Conservation (phyloP, 1,140 invertebrate genomes). For the Leptoteleia sp. region DNA sequence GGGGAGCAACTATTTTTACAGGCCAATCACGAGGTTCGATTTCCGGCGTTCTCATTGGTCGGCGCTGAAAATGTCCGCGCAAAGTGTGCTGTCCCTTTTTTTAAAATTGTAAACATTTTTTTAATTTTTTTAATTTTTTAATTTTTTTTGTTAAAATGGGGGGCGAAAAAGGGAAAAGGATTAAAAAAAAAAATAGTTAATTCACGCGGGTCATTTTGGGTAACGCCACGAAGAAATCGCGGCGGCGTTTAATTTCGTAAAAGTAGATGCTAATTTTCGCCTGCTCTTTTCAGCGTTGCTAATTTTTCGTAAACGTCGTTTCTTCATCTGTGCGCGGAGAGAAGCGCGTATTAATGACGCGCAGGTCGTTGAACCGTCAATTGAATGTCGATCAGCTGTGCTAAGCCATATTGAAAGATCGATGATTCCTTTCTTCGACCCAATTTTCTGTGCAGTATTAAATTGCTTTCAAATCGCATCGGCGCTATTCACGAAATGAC, state of each 20-base stretch:
- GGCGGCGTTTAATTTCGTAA: too few species aligned
- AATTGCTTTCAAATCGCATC: slow-evolving; percentile 72
- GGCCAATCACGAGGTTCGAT: slow-evolving; percentile 1
- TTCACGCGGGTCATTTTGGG: too few species aligned
- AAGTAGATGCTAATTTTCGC: too few species aligned
- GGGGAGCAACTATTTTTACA: slow-evolving; percentile 13
- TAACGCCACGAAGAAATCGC: too few species aligned
- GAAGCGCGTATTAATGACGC: slow-evolving; percentile 54
- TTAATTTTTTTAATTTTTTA: too few species aligned
- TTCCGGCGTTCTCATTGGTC: not conserved
- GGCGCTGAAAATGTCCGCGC: not conserved
- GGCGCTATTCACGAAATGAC: slow-evolving; percentile 49
- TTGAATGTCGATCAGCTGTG: slow-evolving; percentile 72
- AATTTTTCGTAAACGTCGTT: slow-evolving; percentile 33
- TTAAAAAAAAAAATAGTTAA: too few species aligned
- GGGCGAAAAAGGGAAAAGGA: too few species aligned
- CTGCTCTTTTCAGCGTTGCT: not conserved
- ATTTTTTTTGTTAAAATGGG: too few species aligned
- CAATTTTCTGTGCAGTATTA: slow-evolving; percentile 67
- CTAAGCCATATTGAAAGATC: slow-evolving; percentile 69
- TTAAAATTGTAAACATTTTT: too few species aligned
- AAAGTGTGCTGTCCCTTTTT: not conserved
- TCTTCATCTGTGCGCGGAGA: slow-evolving; percentile 29
- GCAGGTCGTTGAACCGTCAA: slow-evolving; percentile 60
- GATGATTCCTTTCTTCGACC: slow-evolving; percentile 72